Evolutionary conservation across 2,888 invertebrate species (phyloP).

Genomic region (Hypomecis atomaria): DNA sequence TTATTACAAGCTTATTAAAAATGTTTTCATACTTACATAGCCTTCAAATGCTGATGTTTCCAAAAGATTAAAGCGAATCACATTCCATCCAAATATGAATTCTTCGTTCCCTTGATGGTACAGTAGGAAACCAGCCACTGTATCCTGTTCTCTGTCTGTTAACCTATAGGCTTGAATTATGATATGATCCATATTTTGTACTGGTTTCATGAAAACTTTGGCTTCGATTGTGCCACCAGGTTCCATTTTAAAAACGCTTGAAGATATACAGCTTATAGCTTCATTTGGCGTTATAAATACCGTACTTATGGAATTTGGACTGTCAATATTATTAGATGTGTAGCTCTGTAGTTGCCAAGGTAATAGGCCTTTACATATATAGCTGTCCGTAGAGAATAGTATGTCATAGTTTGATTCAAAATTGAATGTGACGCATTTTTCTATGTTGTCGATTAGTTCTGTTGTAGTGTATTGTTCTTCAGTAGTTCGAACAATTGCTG

Average conservation of each 20-base stretch:
- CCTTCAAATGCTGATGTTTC: constrained; percentile 49
- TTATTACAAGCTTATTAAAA: no score
- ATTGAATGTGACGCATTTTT: constrained; percentile 7
- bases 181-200: constrained; percentile 47
- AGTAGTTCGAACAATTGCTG: neutral
- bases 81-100: constrained; percentile 53
- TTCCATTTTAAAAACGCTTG: constrained; percentile 52
- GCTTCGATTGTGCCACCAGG: constrained; percentile 53
- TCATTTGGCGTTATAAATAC: constrained; percentile 52
- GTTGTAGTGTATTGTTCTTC: constrained; percentile 2
- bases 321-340: constrained; percentile 44
- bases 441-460: neutral
- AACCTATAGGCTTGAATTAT: constrained; percentile 51
- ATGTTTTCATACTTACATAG: constrained; percentile 55
- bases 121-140: constrained; percentile 49
- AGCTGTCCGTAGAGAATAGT: constrained; percentile 25
- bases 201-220: constrained; percentile 50
- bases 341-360: constrained; percentile 54
- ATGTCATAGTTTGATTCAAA: constrained; percentile 4
- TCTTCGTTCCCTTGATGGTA: constrained; percentile 44
- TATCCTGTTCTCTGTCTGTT: constrained; percentile 43
- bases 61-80: constrained; percentile 44
- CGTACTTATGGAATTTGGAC: constrained; percentile 46
- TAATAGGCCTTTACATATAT: constrained; percentile 26
- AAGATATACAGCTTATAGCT: constrained; percentile 54